Evolutionary conservation across 2,113 vertebrate species (phyloP), one percentile per base, ranked within the genome.

Genomic region (Onychorhynchus coronatus): DNA sequence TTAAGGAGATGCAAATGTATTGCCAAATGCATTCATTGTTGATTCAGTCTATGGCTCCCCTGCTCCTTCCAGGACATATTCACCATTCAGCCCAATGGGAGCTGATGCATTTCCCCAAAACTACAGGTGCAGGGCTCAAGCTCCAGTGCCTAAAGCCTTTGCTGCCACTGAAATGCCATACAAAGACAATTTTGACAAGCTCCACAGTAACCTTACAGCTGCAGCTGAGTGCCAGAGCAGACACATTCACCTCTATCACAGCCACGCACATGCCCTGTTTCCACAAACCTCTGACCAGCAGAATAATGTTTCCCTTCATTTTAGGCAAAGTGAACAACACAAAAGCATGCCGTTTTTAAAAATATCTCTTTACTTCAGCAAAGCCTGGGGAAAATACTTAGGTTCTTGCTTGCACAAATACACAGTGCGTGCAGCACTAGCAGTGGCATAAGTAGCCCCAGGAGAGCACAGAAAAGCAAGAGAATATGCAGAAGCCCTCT

Each of bases 121-220:
- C 13, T 14, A 31, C 24, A 67, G 16, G 21, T 18, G 27, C 13
- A 65, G 35, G 21, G 23, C 35, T 30, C 50, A 42, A 66, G 14
- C 39, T 81, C 25, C 21, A 50, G 42, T 1, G 12, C 35, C 44
- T 21, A 39, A 88, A 72, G 56, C 44, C 66, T 82, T 65, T 2
- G 1, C 52, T 72, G 74, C 23, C 0, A 0, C 35, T 47, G 33
- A 55, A 94, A 66, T 18, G 16, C 9, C 0, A 0, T 6, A 16
- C 16, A 50, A 59, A 79, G 44, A 37, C 28, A 56, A 88, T 8
- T 74, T 37, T 17, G 78, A 68, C 41, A 83, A 52, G 58, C 49
- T 2, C 0, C 44, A 41, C 30, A 67, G 22, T 13, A 76, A 47
- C 49, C 24, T 4, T n/a, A 53, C 59, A 66, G 79, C 46, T 46